Conservation (phyloP, 2,888 invertebrate genomes). For the Macropis europaea region DNA sequence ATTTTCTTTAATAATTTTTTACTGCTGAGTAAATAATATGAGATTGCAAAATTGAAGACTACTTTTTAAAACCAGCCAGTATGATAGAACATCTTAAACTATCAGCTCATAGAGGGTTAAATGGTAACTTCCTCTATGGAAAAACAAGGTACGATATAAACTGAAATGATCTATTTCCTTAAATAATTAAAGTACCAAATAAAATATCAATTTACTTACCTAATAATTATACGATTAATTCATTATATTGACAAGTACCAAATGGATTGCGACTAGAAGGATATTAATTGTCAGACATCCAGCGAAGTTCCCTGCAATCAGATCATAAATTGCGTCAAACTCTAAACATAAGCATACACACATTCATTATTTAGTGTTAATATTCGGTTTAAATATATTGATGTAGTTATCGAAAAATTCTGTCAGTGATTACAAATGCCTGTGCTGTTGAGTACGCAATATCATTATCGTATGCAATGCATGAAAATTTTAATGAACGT, state of each 20-base stretch:
- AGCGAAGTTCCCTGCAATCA: slow-evolving; percentile 45
- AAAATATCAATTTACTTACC: slow-evolving; percentile 14
- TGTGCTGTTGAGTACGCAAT: background rate
- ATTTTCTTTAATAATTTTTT: no score
- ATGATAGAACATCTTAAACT: no score
- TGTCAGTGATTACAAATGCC: background rate
- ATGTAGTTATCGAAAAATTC: background rate
- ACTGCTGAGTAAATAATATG: no score
- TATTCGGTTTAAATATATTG: background rate
- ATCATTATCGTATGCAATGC: background rate
- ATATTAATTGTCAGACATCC: slow-evolving; percentile 26
- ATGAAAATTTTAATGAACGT: background rate
- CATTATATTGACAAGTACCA: slow-evolving; percentile 25
- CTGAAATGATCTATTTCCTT: no score
- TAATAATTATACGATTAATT: slow-evolving; percentile 27
- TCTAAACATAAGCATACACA: background rate
- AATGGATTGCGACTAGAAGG: slow-evolving; percentile 24
- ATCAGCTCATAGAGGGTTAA: no score
- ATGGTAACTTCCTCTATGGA: no score
- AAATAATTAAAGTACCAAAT: no score
- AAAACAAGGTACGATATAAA: no score
- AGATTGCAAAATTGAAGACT: no score
- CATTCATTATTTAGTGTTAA: background rate
- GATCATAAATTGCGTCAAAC: background rate
- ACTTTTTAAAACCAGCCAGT: no score